Base-by-base conservation (phyloP, 2,888 invertebrate genomes). In the Lepidochitona cinerea region DNA sequence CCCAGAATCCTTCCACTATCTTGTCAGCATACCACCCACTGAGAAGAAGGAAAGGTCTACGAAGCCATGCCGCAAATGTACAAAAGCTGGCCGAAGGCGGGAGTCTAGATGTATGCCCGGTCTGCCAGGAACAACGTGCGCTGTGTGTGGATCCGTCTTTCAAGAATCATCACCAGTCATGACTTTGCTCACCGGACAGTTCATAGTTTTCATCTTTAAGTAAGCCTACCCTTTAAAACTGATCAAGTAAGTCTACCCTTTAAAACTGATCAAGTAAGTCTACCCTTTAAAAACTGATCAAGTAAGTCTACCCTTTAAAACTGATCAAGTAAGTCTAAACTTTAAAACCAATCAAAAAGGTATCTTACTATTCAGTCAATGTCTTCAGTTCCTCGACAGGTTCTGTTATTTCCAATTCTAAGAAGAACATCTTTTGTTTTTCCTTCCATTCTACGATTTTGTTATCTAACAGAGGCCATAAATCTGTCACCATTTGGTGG, bases 11-110 rank as follows among this genome's bases (percentile, higher is more conserved):
- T 64, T 71, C 14, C 71, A 71, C 32, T 71, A 64, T 49, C 71
- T 71, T 37, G 29, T 26, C 7, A 9, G 3, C 1, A 29, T 65
- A 14, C 65, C 71, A 7, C 71, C 71, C 0, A 64, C 71, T 7
- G 71, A 65, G 37, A 59, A 65, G 29, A 71, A 71, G n/a, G 18
- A 37, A 9, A 14, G 65, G 18, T 65, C 71, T 0, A 71, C 71
- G 36, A 71, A 71, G 29, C 71, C 71, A 37, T 71, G 71, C 53
- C 41, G 65, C 7, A n/a, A 37, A 12, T 71, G 71, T 65, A 32
- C 37, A 36, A 18, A 29, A 3, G 54, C 32, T 68, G 49, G 49
- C 12, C 12, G n/a, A 36, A 37, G 68, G 29, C 26, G 37, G 23
- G 68, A 68, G 32, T 23, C 35, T 2, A 29, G 33, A 70, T 36